phyloP scores from a whole-genome alignment of 2,888 invertebrate species.

The Diarsia dahlii region DNA sequence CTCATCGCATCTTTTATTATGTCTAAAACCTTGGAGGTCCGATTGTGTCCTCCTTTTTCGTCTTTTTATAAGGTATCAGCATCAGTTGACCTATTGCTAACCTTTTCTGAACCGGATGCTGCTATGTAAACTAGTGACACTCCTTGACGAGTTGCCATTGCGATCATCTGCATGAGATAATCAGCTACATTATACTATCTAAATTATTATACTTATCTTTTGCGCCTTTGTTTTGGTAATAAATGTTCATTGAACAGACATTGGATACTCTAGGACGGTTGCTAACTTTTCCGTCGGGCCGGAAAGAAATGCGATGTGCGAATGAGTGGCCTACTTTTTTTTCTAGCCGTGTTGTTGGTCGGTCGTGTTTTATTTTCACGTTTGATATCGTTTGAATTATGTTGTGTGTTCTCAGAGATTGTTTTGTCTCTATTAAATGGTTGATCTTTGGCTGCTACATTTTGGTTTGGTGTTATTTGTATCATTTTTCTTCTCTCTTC shows the following conservation, averaged over 20 bases:
- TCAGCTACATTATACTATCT: constrained; percentile 26
- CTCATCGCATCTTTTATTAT: constrained; percentile 25
- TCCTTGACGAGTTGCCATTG: constrained; percentile 28
- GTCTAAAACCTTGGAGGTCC: constrained; percentile 40
- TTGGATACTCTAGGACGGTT: not conserved
- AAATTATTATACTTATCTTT: constrained; percentile 33
- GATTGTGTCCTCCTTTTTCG: constrained; percentile 24
- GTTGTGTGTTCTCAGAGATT: not conserved
- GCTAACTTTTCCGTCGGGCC: constrained; percentile 8
- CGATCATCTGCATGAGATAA: constrained; percentile 45
- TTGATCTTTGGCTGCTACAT: not conserved
- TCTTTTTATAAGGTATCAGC: constrained; percentile 30
- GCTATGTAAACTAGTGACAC: constrained; percentile 53
- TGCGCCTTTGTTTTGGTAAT: constrained; percentile 43
- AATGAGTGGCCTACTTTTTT: constrained; percentile 37
- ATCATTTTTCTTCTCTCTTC: not conserved
- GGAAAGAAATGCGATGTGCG: constrained; percentile 34
- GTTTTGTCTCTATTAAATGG: not conserved
- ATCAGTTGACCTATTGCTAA: constrained; percentile 52
- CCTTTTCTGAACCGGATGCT: constrained; percentile 53
- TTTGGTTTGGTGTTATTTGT: not conserved
- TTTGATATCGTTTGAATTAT: constrained; percentile 27
- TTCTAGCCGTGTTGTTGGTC: constrained; percentile 17
- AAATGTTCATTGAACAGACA: not conserved
- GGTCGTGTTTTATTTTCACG: constrained; percentile 22